These are phyloP conservation scores for Tetraneura akinire DNA, from an alignment of 1,140 invertebrate species.

Conservation along the genomic window DNA sequence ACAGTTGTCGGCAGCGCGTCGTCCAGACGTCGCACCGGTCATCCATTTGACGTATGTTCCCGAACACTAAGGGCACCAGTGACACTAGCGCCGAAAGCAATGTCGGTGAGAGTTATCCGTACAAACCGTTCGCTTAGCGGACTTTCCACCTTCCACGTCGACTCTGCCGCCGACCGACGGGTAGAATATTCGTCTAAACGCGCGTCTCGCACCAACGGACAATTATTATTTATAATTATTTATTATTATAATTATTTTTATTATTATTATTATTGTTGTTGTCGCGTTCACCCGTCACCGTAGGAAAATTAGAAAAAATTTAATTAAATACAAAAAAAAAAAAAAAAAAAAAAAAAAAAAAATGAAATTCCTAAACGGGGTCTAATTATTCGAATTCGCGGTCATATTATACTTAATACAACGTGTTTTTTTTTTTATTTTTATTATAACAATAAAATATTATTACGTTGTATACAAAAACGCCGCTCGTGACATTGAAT, in stretches of 20 bases:
- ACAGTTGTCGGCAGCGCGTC: background rate
- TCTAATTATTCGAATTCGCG: too few relatives aligned
- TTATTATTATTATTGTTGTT: background rate
- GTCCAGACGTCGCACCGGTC: background rate
- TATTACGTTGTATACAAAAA: too few relatives aligned
- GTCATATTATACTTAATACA: too few relatives aligned
- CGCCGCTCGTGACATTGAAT: too few relatives aligned
- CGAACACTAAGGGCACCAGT: too few relatives aligned
- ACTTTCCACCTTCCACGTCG: background rate
- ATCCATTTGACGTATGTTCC: constrained; percentile 29
- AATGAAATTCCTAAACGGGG: too few relatives aligned
- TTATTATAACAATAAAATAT: too few relatives aligned
- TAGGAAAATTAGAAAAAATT: background rate
- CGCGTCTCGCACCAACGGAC: background rate
- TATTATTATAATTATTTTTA: too few relatives aligned
- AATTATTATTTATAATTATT: background rate
- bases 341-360: too few relatives aligned
- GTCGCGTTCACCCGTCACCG: background rate
- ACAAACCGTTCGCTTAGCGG: constrained; percentile 16
- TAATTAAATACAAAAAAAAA: too few relatives aligned
- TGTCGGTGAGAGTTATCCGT: background rate
- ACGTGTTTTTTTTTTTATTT: too few relatives aligned
- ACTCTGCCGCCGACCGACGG: background rate
- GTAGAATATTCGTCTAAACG: background rate
- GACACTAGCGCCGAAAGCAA: too few relatives aligned